These are phyloP conservation scores for Leptodactylus fallax DNA, from an alignment of 2,797 vertebrate species.

Conservation along the genomic window DNA sequence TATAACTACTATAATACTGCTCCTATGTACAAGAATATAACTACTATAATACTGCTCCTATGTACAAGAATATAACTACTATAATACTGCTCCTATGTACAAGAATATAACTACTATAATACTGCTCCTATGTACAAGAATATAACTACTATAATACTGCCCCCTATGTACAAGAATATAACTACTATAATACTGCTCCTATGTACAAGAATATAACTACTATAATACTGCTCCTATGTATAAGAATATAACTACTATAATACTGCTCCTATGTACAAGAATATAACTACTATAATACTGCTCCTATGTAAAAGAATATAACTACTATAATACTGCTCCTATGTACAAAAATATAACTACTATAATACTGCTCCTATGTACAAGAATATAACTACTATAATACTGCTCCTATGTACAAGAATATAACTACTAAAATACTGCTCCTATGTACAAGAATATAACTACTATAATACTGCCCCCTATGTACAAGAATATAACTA, in stretches of 20 bases:
- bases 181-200: too few relatives aligned
- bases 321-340: not conserved
- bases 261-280: not conserved
- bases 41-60: constrained; percentile 1
- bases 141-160: constrained; percentile 19
- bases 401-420: not conserved
- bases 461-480: not conserved
- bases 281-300: constrained; percentile 6
- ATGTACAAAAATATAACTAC: not conserved
- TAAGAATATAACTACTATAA: not conserved
- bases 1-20: not conserved
- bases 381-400: not conserved
- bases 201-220: constrained; percentile 7
- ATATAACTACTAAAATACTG: not conserved
- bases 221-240: not conserved
- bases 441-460: not conserved
- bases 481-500: constrained; percentile 1
- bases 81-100: constrained; percentile 7
- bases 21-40: not conserved
- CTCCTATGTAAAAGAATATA: not conserved
- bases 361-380: too few relatives aligned
- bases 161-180: not conserved
- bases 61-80: constrained; percentile 3
- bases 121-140: constrained; percentile 6
- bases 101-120: constrained; percentile 10